Base-by-base conservation (phyloP, 2,888 invertebrate genomes). In the Antitype chi region DNA sequence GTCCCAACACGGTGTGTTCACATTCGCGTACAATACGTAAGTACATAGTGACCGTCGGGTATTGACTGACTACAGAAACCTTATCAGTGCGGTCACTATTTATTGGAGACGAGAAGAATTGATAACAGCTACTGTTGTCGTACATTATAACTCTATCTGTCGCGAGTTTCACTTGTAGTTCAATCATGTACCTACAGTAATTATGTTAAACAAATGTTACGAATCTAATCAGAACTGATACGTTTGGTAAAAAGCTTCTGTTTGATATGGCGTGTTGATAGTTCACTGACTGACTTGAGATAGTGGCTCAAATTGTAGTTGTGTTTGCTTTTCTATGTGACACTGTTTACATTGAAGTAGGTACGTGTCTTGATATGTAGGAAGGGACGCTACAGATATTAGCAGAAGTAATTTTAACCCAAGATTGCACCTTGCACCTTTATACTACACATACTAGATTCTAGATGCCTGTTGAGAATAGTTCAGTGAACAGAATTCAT, bases 81-180 rank as follows among this genome's bases (percentile, higher is more conserved):
- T 90, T 90, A 91, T 91, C 91, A 71, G 79, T 67, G 62, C 86
- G 85, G 85, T 86, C 89, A 90, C 88, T 91, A 91, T 89, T 89
- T 90, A 91, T 89, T 91, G 91, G 91, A 89, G 87, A 82, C 81
- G 86, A 89, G 89, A 88, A 87, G 85, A 89, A 82, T 82, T 88
- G 91, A 92, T 91, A 91, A 90, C 80, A 70, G 80, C 9, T 17
- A 80, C 52, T 11, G 80, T 72, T 78, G 80, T 71, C 78, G 74
- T 76, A 84, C 76, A 66, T 68, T 69, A 73, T 71, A 76, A 78
- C 60, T 49, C 69, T 85, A 85, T 87, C 82, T 89, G 88, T 89
- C 87, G 80, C 80, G 84, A 91, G 89, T 83, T 85, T 85, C 85
- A 82, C 79, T 84, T 84, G 76, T 87, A 77, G 47, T 74, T 74